A percentile compares a stretch with the other conserved stretches of the same genome.
Conservation (phyloP, 2,888 invertebrate species). For the Globia sparganii region DNA sequence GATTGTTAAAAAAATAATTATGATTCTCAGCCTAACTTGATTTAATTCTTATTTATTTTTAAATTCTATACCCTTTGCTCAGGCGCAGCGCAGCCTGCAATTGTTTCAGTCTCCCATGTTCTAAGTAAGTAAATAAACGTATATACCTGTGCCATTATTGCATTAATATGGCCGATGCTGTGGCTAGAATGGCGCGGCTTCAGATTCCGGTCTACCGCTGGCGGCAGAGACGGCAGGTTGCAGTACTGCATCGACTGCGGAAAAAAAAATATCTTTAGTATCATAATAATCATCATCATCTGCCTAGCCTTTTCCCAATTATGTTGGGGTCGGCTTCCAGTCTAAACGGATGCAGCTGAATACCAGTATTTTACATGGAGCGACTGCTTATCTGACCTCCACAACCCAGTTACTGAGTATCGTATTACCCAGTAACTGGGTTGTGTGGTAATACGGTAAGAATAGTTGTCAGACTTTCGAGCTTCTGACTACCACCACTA, state of each 20-base stretch:
- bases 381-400: too few species aligned
- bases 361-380: too few species aligned
- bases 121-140: neutral
- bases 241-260: conserved; percentile 85
- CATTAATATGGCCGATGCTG: conserved; percentile 76
- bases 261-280: neutral
- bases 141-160: conserved; percentile 70
- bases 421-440: too few species aligned
- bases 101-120: neutral
- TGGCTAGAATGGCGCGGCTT: conserved; percentile 92
- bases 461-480: too few species aligned
- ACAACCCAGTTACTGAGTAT: too few species aligned
- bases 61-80: neutral
- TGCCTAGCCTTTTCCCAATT: too few species aligned
- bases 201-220: conserved; percentile 94
- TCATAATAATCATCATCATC: too few species aligned
- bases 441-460: too few species aligned
- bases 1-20: too few species aligned
- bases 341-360: too few species aligned
- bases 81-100: neutral
- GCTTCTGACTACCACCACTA: too few species aligned
- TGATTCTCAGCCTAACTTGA: neutral
- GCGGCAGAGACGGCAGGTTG: conserved; percentile 90
- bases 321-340: too few species aligned
- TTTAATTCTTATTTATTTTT: neutral